Evolutionary conservation across 2,797 vertebrate genomes (phyloP), one percentile per base, ranked within the genome.

Genomic region (Acanthiza pusilla): DNA sequence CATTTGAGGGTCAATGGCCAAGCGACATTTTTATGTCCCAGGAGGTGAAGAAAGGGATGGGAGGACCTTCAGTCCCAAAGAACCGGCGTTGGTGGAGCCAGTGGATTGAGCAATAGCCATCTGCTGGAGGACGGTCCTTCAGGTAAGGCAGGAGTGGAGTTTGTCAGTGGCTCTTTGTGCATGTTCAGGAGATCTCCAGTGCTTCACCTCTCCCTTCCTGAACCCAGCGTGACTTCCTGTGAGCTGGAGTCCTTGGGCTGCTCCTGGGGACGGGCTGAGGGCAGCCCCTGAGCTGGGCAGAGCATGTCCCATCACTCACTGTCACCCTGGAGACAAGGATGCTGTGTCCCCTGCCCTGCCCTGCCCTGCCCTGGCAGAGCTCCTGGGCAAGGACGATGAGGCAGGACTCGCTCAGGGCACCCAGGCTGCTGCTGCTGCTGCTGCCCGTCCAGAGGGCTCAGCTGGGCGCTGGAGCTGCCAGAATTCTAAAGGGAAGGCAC

Each of bases 81-180:
- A 17, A 25, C 7, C 7, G 0, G 1, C 0, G 0, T 7, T 70
- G 76, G 15, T 66, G 51, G 13, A 76, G 51, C 21, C 0, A 1
- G 19, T 20, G 53, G 36, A 18, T 6, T 18, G 74, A 47, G 53
- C 19, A 32, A 5, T 13, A 7, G 15, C 27, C 0, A 0, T 65
- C 34, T 40, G 10, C 71, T 55, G 38, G 13, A 66, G 22, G 25
- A 16, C 11, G 38, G 5, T 32, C 43, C 55, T 11, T 29, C 1
- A 6, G 60, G 43, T 36, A 23, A 63, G 34, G 55, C 30, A 27
- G 5, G 34, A 29, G 30, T 8, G 34, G 22, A 17, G 10, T 25
- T 36, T 38, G 22, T 38, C 0, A 1, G 38, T 1, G 3, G 7
- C 2, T 36, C 5, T 4, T 8, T 29, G 32, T 3, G 57, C 23